Evolutionary conservation across 2,888 invertebrate genomes (phyloP), one percentile per base, ranked within the genome.

Genomic region (Tanypteryx hageni): DNA sequence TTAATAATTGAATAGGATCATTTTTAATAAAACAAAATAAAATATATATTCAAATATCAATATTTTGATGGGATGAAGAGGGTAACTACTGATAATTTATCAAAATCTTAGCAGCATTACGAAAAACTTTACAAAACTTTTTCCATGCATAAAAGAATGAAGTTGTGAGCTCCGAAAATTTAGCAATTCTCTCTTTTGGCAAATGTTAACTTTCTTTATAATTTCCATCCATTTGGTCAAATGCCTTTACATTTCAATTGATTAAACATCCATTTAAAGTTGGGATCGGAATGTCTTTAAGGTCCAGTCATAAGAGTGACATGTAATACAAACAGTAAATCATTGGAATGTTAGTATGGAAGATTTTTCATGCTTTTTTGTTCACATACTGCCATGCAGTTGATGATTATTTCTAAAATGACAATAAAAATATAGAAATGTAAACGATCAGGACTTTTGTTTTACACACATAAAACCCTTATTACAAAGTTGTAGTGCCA

Each of bases 341-440:
- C 89, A 89, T 89, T 89, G 89, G 89, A 89, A 89, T 89, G 89
- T 64, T 89, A 89, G 89, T 89, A 89, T 89, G 89, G 89, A 89
- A 89, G 89, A 89, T 89, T 89, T 89, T 89, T 64, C 68, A 64
- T 68, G 76, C 27, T 44, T 76, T 27, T 64, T 89, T 86, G 61
- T 89, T 89, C 64, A 89, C 89, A 89, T 13, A 89, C 89, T 89
- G 89, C 89, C 89, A 89, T 18, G 89, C 89, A 89, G 89, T 89
- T 59, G 68, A 92, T 83, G 82, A 81, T 58, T 92, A 92, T 31
- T 59, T 68, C 81, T 92, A 76, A 82, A 83, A 83, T 92, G 92
- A 92, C 61, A 92, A 84, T 82, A 92, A 92, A 92, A 92, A 82
- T 83, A 82, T 92, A 92, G 82, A 92, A 92, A 92, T 82, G 92